Evolutionary conservation across 64 coral and sea anemone species (phyloP).

Genomic region (Stylophora pistillata): DNA sequence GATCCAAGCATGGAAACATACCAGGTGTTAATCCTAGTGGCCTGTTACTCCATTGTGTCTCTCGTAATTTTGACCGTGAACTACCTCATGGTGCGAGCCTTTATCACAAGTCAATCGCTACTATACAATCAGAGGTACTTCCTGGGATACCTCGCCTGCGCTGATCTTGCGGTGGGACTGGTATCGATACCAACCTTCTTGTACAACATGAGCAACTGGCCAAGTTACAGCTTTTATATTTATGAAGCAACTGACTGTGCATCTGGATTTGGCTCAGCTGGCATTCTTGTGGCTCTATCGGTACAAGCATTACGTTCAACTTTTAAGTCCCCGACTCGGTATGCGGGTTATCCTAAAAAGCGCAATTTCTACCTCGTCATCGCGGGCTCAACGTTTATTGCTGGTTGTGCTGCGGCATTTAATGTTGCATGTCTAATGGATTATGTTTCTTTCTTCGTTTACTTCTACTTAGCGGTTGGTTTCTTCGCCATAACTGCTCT

Average conservation of each 20-base stretch:
- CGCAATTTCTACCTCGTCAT: slow-evolving; percentile 6
- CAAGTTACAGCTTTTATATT: slow-evolving; percentile 8
- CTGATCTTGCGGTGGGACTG: slow-evolving; percentile 47
- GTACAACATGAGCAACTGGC: slow-evolving; percentile 58
- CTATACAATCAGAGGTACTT: slow-evolving; percentile 11
- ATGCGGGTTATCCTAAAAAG: slow-evolving; percentile 13
- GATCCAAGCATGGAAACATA: slow-evolving; percentile 38
- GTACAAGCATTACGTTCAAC: slow-evolving; percentile 24
- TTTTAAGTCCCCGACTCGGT: not conserved
- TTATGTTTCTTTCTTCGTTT: slow-evolving; percentile 20
- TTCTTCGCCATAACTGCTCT: not conserved
- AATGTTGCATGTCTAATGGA: slow-evolving; percentile 51
- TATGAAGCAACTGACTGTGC: slow-evolving; percentile 50
- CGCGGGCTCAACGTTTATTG: slow-evolving; percentile 1
- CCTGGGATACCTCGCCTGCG: slow-evolving; percentile 24
- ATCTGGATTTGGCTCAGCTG: slow-evolving; percentile 29
- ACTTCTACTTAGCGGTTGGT: slow-evolving; percentile 40
- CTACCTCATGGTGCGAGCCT: slow-evolving; percentile 48
- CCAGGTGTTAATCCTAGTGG: slow-evolving; percentile 34
- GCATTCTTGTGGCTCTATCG: slow-evolving; percentile 35
- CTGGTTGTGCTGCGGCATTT: slow-evolving; percentile 1
- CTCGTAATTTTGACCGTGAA: slow-evolving; percentile 35
- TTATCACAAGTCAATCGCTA: slow-evolving; percentile 28
- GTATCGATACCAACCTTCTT: slow-evolving; percentile 51
- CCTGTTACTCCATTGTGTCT: slow-evolving; percentile 22